These are phyloP conservation scores for Nebria ingens DNA, from an alignment of 1,140 invertebrate genomes.

Conservation along the genomic window DNA sequence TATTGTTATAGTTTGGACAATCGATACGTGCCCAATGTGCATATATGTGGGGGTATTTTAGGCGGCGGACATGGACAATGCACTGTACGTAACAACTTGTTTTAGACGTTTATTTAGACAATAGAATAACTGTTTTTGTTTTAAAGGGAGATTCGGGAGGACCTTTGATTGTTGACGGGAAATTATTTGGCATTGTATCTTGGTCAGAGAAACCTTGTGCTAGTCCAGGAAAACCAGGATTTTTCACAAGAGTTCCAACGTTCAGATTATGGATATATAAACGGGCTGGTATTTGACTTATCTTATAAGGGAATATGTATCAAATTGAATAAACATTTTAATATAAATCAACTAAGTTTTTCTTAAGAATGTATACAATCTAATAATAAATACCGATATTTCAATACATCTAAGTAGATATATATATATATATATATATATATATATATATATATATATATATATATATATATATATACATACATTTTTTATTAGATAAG, in stretches of 20 bases:
- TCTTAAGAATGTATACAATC: no score
- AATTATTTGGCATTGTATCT: conserved; percentile 33
- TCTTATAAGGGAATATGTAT: no score
- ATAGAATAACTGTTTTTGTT: not conserved
- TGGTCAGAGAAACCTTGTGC: conserved; percentile 36
- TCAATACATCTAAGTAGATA: no score
- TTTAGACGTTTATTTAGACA: not conserved
- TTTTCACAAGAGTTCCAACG: conserved; percentile 37
- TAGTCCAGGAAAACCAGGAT: conserved; percentile 31
- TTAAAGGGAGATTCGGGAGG: conserved; percentile 33
- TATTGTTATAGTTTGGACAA: conserved; percentile 27
- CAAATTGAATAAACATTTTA: no score
- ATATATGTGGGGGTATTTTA: conserved; percentile 31
- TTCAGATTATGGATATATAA: conserved; percentile 36
- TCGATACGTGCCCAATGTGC: conserved; percentile 21
- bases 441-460: no score
- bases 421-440: no score
- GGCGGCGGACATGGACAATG: conserved; percentile 34
- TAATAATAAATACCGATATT: no score
- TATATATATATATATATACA: no score
- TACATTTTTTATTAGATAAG: no score
- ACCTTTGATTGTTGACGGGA: conserved; percentile 26
- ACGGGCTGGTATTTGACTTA: not conserved
- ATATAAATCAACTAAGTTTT: no score
- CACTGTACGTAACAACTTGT: conserved; percentile 20